phyloP scores from a whole-genome alignment of 2,888 invertebrate genomes.

The Dyspetes luteomarginatus region DNA sequence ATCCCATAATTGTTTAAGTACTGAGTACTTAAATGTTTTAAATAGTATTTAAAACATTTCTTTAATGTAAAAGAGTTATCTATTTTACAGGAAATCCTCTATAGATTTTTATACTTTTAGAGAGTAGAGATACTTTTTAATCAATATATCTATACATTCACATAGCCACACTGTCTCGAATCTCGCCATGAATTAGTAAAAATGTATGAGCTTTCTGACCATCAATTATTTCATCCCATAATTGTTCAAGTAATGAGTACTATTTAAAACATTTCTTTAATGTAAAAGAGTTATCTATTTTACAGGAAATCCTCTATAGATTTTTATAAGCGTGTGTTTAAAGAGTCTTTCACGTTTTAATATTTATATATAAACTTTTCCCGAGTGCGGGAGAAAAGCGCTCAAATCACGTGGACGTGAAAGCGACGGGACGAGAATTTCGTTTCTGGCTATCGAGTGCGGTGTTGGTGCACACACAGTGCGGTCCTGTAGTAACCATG shows the following conservation, averaged over 20 bases:
- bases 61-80: neutral
- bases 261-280: too few species aligned
- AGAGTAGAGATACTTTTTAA: too few species aligned
- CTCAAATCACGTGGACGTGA: slow-evolving; percentile 58
- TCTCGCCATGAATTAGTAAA: too few species aligned
- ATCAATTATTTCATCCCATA: too few species aligned
- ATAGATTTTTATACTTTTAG: slow-evolving; percentile 12
- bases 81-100: neutral
- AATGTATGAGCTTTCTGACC: too few species aligned
- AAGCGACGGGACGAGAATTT: slow-evolving; percentile 57
- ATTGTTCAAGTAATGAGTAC: too few species aligned
- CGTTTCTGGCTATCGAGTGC: slow-evolving; percentile 58
- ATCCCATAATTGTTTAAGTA: too few species aligned
- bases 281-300: neutral
- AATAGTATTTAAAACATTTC: too few species aligned
- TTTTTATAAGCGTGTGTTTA: slow-evolving; percentile 14
- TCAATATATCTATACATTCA: too few species aligned
- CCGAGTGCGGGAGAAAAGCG: neutral
- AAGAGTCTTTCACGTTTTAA: slow-evolving; percentile 35
- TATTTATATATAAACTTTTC: slow-evolving; percentile 23
- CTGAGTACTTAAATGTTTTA: too few species aligned
- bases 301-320: slow-evolving; percentile 5
- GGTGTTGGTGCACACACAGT: slow-evolving; percentile 45
- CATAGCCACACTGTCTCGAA: too few species aligned
- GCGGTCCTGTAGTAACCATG: slow-evolving; percentile 71